Percentiles rank a stretch among this genome's conserved stretches.
Conservation (phyloP, 2,113 vertebrate genomes). For the Ranitomeya variabilis region DNA sequence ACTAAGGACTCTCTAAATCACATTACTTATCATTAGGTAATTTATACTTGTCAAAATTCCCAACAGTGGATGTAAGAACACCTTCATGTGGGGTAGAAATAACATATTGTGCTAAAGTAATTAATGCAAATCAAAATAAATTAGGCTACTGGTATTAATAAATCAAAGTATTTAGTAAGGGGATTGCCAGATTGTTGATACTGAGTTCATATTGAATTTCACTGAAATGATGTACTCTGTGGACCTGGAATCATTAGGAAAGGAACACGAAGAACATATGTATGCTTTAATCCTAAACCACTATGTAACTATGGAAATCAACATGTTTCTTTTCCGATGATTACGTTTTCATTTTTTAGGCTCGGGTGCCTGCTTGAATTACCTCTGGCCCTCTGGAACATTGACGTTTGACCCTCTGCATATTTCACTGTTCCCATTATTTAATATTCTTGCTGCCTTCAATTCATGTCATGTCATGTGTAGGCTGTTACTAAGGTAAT, state of each 20-base stretch:
- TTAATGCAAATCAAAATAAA: no score
- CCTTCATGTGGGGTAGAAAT: not conserved
- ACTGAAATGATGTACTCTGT: not conserved
- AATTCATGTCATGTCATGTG: not conserved
- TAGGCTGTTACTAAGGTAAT: not conserved
- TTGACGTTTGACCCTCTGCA: not conserved
- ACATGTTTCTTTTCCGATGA: not conserved
- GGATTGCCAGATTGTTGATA: not conserved
- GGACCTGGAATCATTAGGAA: not conserved
- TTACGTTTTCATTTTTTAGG: not conserved
- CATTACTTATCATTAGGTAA: not conserved
- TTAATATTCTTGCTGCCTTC: not conserved
- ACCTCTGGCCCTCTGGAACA: not conserved
- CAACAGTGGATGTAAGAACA: not conserved
- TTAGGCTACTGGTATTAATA: not conserved
- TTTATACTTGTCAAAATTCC: not conserved
- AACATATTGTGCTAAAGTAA: not conserved
- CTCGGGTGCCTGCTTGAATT: not conserved
- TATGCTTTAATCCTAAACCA: not conserved
- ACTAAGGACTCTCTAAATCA: not conserved
- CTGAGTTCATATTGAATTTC: not conserved
- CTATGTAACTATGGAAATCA: not conserved
- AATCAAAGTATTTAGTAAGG: not conserved
- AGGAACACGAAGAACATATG: not conserved
- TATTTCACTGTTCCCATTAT: not conserved